phyloP scores from a whole-genome alignment of 2,797 vertebrate genomes.

The Sebastiscus tertius region DNA sequence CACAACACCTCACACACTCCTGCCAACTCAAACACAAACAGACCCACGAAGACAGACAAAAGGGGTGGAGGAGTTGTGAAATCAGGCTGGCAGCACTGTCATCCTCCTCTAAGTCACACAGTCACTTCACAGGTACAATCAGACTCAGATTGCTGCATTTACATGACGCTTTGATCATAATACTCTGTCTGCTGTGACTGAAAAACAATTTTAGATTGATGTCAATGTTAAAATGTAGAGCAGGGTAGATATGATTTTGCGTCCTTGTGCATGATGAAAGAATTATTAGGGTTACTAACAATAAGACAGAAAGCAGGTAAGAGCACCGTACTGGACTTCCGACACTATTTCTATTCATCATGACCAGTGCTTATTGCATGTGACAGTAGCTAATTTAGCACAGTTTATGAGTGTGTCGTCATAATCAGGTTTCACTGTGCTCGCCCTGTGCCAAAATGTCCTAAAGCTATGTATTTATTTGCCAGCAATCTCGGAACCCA shows the following conservation, averaged over 20 bases:
- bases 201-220: background rate
- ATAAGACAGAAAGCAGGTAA: background rate
- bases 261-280: background rate
- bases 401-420: background rate
- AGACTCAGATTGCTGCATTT: background rate
- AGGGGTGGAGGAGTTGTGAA: background rate
- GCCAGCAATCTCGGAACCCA: fast-evolving
- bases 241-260: background rate
- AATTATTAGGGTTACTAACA: background rate
- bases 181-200: background rate
- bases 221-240: background rate
- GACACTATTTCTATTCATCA: background rate
- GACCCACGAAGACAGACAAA: background rate
- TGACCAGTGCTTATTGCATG: background rate
- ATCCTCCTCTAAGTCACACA: background rate
- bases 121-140: slow-evolving; percentile 3
- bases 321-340: background rate
- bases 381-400: background rate
- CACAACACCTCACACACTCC: slow-evolving; percentile 27
- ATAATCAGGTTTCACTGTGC: no score
- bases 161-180: background rate
- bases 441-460: no score
- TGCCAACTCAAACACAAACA: slow-evolving; percentile 45
- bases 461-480: no score
- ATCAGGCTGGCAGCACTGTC: background rate